A percentile compares a stretch with the other conserved stretches of the same genome.
phyloP scores from a whole-genome alignment of 2,888 invertebrate species.

The Papilio protenor region DNA sequence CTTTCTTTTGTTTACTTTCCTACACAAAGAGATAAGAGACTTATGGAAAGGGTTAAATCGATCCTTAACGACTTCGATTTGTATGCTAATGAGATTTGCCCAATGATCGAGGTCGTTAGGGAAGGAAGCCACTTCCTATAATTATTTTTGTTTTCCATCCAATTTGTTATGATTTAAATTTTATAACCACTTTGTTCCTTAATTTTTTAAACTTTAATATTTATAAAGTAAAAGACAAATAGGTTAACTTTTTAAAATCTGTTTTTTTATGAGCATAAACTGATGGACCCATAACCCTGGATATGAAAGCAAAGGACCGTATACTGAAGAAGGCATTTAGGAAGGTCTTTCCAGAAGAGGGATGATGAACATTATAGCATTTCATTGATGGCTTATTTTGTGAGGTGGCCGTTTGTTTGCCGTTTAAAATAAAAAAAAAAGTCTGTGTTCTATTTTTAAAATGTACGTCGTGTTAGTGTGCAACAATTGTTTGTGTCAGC shows the following conservation, averaged over 20 bases:
- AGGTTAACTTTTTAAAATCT: neutral
- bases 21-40: slow-evolving; percentile 32
- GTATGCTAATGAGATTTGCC: slow-evolving; percentile 65
- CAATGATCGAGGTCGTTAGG: slow-evolving; percentile 56
- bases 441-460: neutral
- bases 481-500: slow-evolving; percentile 38
- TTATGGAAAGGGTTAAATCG: slow-evolving; percentile 51
- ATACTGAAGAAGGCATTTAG: neutral
- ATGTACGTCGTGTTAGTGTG: neutral
- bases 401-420: neutral
- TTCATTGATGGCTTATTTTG: neutral
- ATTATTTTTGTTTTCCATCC: slow-evolving; percentile 54
- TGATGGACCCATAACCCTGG: no score
- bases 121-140: slow-evolving; percentile 50
- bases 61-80: slow-evolving; percentile 64
- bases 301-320: no score
- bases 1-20: slow-evolving; percentile 39
- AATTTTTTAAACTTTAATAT: neutral
- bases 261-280: neutral
- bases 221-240: neutral
- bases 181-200: slow-evolving; percentile 1
- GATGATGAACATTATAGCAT: rapidly evolving
- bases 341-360: neutral
- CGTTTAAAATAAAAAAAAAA: neutral
- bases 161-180: slow-evolving; percentile 19